A percentile compares a stretch with the other conserved stretches of the same genome.
Evolutionary conservation across 1,140 invertebrate genomes (phyloP).

Genomic region (Lepidurus arcticus): DNA sequence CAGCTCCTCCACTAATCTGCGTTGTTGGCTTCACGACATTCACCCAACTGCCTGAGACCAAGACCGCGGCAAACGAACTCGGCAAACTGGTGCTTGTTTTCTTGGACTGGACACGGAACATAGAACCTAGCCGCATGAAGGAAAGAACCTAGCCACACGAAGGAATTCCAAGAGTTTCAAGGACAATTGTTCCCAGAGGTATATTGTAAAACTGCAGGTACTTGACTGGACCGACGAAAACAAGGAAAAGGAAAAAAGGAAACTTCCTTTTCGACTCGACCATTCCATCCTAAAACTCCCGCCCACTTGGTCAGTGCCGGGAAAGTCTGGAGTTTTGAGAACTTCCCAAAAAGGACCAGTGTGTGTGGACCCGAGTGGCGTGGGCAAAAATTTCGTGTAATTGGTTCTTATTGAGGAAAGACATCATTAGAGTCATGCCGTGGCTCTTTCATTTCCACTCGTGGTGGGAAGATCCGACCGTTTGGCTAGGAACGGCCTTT

Average conservation of each 20-base stretch:
- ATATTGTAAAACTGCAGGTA: neutral
- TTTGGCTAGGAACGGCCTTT: slow-evolving; percentile 1
- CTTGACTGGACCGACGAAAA: neutral
- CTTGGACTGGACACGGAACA: neutral
- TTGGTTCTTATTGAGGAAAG: no score
- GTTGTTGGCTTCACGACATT: neutral
- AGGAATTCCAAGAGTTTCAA: slow-evolving; percentile 2
- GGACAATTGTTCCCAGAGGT: slow-evolving; percentile 1
- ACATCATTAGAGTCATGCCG: neutral
- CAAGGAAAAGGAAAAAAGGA: neutral
- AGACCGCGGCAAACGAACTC: neutral
- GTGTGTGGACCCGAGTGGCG: no score
- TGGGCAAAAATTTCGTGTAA: no score
- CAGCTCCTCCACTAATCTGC: no score
- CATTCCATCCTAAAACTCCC: neutral
- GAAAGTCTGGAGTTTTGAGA: no score
- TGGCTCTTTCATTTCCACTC: neutral
- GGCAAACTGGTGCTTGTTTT: neutral
- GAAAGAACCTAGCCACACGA: neutral
- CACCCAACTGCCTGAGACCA: neutral
- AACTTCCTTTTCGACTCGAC: neutral
- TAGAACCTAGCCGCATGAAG: neutral
- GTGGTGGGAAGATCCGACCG: neutral
- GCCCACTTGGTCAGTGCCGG: neutral
- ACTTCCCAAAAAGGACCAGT: no score